Conservation (phyloP, 2,888 invertebrate genomes). For the Caenorhabditis sp. region DNA sequence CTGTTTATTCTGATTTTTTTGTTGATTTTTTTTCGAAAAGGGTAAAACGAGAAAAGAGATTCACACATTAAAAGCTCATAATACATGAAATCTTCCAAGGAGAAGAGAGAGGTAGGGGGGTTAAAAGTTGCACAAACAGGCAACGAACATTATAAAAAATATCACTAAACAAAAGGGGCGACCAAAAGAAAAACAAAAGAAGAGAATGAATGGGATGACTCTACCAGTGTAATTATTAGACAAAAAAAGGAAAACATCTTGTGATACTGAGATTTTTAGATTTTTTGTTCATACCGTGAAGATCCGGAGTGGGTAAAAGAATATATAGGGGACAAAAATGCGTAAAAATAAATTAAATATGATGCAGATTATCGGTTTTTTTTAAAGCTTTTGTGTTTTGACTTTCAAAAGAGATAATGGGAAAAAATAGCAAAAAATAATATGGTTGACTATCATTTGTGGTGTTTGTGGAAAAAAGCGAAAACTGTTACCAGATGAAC, state of each 20-base stretch:
- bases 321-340: not conserved
- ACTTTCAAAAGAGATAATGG: too few relatives aligned
- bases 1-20: too few relatives aligned
- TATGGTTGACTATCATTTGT: too few relatives aligned
- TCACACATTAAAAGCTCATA: not conserved
- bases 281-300: not conserved
- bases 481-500: not conserved
- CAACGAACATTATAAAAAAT: not conserved
- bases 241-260: not conserved
- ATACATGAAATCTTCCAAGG: not conserved
- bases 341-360: not conserved
- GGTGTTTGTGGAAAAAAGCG: too few relatives aligned
- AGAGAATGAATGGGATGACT: slow-evolving; percentile 3
- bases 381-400: not conserved
- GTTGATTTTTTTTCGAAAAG: slow-evolving; percentile 21
- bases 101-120: slow-evolving; percentile 1
- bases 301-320: not conserved
- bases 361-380: not conserved
- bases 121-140: not conserved
- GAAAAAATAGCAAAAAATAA: too few relatives aligned
- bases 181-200: too few relatives aligned
- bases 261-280: not conserved
- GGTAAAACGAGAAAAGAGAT: slow-evolving; percentile 6
- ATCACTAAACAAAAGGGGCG: not conserved
- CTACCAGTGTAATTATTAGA: slow-evolving; percentile 6